A percentile compares a stretch with the other conserved stretches of the same genome.
Evolutionary conservation across 2,888 invertebrate genomes (phyloP).

Genomic region (Sarcophaga rosellei): DNA sequence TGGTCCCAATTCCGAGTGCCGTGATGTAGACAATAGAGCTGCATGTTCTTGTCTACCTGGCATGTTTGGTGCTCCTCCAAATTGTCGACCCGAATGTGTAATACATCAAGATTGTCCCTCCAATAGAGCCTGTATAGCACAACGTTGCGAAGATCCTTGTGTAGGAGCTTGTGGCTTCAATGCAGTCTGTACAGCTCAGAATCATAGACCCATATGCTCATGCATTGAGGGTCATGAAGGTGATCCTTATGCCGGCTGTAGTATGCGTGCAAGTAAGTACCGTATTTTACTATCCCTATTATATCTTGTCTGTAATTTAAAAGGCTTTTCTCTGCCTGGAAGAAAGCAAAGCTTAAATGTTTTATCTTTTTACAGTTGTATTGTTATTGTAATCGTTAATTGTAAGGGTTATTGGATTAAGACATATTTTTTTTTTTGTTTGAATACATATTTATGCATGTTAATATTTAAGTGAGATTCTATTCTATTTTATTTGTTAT

Average conservation of each 20-base stretch:
- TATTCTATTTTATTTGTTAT: slow-evolving; percentile 52
- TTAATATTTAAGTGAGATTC: slow-evolving; percentile 8
- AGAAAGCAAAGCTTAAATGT: slow-evolving; percentile 14
- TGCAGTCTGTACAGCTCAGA: slow-evolving; percentile 86
- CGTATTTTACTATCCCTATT: slow-evolving; percentile 11
- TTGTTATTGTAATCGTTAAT: slow-evolving; percentile 22
- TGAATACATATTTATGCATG: slow-evolving; percentile 42
- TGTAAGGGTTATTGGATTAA: slow-evolving; percentile 59
- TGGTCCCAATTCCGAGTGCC: slow-evolving; percentile 89
- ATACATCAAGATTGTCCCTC: slow-evolving; percentile 88
- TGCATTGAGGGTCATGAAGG: slow-evolving; percentile 88
- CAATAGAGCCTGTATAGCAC: slow-evolving; percentile 87
- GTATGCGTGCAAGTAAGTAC: slow-evolving; percentile 84
- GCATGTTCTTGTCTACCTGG: slow-evolving; percentile 89
- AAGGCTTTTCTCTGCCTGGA: background rate
- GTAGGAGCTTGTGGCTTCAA: slow-evolving; percentile 88
- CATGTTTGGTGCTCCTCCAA: slow-evolving; percentile 90
- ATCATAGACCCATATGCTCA: slow-evolving; percentile 88
- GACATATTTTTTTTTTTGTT: background rate
- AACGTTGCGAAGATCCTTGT: slow-evolving; percentile 88
- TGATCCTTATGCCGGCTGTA: slow-evolving; percentile 90
- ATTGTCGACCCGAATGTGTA: slow-evolving; percentile 89
- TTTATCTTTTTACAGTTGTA: slow-evolving; percentile 48
- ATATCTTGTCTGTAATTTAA: background rate
- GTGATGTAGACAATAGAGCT: slow-evolving; percentile 85